phyloP scores from a whole-genome alignment of 2,797 vertebrate genomes.

The Lateolabrax maculatus region DNA sequence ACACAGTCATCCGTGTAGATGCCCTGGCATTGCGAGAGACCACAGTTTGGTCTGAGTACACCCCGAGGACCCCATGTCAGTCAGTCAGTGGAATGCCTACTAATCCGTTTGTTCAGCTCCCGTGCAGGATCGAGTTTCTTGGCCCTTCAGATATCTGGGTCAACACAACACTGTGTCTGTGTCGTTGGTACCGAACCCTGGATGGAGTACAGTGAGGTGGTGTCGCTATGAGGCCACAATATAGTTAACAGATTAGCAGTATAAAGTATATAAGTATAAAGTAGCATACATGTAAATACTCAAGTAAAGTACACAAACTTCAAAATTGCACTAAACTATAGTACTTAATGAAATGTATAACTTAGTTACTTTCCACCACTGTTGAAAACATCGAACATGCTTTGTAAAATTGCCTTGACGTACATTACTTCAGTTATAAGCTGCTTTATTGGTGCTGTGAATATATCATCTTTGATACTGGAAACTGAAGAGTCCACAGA shows the following conservation, averaged over 20 bases:
- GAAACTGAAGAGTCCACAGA: background rate
- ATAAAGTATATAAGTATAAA: too few relatives aligned
- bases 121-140: conserved; percentile 74
- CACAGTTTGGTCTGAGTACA: conserved; percentile 17
- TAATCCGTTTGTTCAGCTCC: conserved; percentile 70
- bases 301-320: background rate
- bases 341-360: too few relatives aligned
- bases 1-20: background rate
- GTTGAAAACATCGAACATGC: background rate
- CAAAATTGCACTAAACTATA: too few relatives aligned
- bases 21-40: conserved; percentile 5
- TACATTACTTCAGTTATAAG: background rate
- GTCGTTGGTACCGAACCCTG: conserved; percentile 19
- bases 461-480: background rate
- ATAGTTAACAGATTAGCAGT: too few relatives aligned
- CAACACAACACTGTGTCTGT: conserved; percentile 52
- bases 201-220: conserved; percentile 25
- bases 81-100: conserved; percentile 74
- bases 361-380: background rate
- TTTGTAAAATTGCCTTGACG: background rate
- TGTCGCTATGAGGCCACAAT: background rate
- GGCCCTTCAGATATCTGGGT: conserved; percentile 73
- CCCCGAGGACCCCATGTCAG: conserved; percentile 41
- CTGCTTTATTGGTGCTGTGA: background rate
- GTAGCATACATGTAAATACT: background rate